Evolutionary conservation across 2,113 vertebrate genomes (phyloP).

Genomic region (Phocoena sinus): DNA sequence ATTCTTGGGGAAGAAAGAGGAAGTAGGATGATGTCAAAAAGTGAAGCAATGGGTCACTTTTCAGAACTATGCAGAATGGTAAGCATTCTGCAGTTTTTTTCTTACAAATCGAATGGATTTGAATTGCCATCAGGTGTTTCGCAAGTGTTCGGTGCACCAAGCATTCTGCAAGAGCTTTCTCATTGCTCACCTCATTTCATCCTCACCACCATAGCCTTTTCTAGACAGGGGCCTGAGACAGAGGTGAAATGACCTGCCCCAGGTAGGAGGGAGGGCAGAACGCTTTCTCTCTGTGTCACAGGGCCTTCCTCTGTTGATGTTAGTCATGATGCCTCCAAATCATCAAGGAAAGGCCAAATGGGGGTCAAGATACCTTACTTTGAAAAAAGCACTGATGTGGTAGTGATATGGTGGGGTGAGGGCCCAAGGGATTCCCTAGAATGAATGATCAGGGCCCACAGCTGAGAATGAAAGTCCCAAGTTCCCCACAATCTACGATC

Average conservation of each 20-base stretch:
- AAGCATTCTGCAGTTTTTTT: not conserved
- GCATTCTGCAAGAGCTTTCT: not conserved
- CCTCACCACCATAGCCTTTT: not conserved
- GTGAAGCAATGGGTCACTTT: not conserved
- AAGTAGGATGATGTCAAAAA: not conserved
- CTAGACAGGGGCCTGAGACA: not conserved
- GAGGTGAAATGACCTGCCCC: not conserved
- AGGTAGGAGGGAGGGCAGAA: not conserved
- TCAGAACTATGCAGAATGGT: not conserved
- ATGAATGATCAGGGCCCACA: not conserved
- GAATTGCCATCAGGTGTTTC: not conserved
- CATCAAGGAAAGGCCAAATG: not conserved
- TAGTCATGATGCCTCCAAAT: not conserved
- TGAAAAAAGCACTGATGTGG: not conserved
- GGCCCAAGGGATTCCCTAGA: not conserved
- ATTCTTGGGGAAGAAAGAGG: not conserved
- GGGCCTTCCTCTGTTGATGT: not conserved
- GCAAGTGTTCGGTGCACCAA: not conserved
- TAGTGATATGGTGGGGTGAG: not conserved
- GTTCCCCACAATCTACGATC: not conserved
- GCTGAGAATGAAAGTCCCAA: not conserved
- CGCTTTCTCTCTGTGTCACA: not conserved
- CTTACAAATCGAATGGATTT: not conserved
- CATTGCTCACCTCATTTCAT: not conserved
- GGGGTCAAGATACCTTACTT: not conserved